Conservation (phyloP, 1,140 invertebrate species). For the Homarus americanus region DNA sequence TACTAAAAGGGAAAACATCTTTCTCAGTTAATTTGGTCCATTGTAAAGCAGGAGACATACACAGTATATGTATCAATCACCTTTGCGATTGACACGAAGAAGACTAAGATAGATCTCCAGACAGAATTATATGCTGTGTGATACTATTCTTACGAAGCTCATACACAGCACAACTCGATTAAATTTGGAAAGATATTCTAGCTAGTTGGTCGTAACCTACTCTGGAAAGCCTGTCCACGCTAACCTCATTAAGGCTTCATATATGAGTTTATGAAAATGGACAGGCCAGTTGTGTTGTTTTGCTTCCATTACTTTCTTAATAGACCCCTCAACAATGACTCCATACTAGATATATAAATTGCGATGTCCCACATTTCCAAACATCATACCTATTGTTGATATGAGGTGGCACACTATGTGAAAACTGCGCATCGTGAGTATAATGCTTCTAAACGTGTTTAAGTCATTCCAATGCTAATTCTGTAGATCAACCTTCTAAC, state of each 20-base stretch:
- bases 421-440: constrained; percentile 74
- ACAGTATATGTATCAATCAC: too few species aligned
- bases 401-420: constrained; percentile 71
- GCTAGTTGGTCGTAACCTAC: neutral
- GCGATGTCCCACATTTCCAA: constrained; percentile 68
- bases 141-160: constrained; percentile 4
- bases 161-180: neutral
- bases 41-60: constrained; percentile 39
- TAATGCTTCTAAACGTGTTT: constrained; percentile 33
- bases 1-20: constrained; percentile 55
- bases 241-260: constrained; percentile 69
- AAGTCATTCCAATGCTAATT: constrained; percentile 21
- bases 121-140: neutral
- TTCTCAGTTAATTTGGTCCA: constrained; percentile 28
- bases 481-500: too few species aligned
- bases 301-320: constrained; percentile 70
- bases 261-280: constrained; percentile 72
- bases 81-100: constrained; percentile 8
- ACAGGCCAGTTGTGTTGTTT: constrained; percentile 74
- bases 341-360: constrained; percentile 75
- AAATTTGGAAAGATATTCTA: neutral
- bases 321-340: constrained; percentile 69
- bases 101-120: constrained; percentile 34
- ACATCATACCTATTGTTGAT: constrained; percentile 71
- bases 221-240: constrained; percentile 52